These are phyloP conservation scores for Ictidomys tridecemlineatus DNA, from an alignment of 2,113 vertebrate genomes.

Conservation along the genomic window DNA sequence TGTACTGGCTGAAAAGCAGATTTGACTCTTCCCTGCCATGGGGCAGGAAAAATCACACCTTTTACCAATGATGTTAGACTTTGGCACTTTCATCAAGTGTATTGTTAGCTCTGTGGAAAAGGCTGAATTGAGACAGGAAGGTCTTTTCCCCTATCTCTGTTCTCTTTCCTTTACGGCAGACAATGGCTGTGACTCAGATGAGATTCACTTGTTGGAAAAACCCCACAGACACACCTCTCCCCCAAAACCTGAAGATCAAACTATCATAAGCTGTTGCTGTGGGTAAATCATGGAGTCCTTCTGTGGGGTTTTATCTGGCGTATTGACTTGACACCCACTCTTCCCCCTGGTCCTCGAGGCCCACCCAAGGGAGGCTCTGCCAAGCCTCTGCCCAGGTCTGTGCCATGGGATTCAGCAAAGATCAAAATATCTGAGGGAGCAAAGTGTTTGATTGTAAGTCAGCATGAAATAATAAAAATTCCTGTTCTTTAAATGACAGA, in stretches of 20 bases:
- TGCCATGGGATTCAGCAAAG: not conserved
- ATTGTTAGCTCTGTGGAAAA: not conserved
- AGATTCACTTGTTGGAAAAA: not conserved
- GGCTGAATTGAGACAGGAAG: not conserved
- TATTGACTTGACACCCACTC: fast-evolving
- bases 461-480: not conserved
- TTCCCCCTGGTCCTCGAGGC: not conserved
- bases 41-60: conserved; percentile 9
- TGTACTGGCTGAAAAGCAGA: conserved; percentile 31
- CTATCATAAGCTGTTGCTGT: not conserved
- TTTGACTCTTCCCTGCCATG: conserved; percentile 28
- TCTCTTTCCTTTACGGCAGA: not conserved
- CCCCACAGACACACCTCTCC: fast-evolving
- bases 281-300: not conserved
- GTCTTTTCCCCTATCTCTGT: not conserved
- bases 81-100: conserved; percentile 20
- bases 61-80: not conserved
- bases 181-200: not conserved
- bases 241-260: not conserved
- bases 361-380: not conserved
- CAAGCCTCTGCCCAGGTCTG: not conserved
- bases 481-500: not conserved
- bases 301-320: not conserved
- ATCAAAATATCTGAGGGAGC: not conserved
- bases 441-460: not conserved